These are phyloP conservation scores for Phortica okadai DNA, from an alignment of 2,888 invertebrate species.

Conservation along the genomic window DNA sequence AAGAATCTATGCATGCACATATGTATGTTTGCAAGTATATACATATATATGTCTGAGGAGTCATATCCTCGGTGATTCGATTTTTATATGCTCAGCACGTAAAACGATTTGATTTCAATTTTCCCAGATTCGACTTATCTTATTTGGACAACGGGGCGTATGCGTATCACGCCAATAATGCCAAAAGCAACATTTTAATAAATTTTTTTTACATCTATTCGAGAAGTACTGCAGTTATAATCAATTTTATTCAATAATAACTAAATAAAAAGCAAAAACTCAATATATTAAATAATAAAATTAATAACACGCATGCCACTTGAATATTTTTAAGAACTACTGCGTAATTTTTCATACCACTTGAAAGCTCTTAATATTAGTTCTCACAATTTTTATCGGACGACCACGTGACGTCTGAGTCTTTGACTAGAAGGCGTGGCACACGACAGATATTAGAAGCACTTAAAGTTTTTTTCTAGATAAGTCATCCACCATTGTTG, in stretches of 20 bases:
- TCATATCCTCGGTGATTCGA: neutral
- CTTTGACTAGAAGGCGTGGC: too few species aligned
- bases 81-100: slow-evolving; percentile 63
- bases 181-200: neutral
- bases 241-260: neutral
- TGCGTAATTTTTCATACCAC: too few species aligned
- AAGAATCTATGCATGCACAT: slow-evolving; percentile 2
- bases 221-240: neutral
- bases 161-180: neutral
- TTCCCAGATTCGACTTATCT: slow-evolving; percentile 53
- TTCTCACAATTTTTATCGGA: too few species aligned
- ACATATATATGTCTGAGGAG: neutral
- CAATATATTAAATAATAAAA: neutral
- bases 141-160: slow-evolving; percentile 4
- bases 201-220: neutral
- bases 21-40: neutral
- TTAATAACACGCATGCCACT: neutral
- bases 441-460: too few species aligned
- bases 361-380: too few species aligned
- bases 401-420: too few species aligned
- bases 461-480: too few species aligned
- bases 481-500: too few species aligned
- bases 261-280: neutral
- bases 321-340: too few species aligned
- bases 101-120: slow-evolving; percentile 74